A percentile compares a stretch with the other conserved stretches of the same genome.
Evolutionary conservation across 92 coral and sea anemone genomes (phyloP).

Genomic region (Porites evermanni): DNA sequence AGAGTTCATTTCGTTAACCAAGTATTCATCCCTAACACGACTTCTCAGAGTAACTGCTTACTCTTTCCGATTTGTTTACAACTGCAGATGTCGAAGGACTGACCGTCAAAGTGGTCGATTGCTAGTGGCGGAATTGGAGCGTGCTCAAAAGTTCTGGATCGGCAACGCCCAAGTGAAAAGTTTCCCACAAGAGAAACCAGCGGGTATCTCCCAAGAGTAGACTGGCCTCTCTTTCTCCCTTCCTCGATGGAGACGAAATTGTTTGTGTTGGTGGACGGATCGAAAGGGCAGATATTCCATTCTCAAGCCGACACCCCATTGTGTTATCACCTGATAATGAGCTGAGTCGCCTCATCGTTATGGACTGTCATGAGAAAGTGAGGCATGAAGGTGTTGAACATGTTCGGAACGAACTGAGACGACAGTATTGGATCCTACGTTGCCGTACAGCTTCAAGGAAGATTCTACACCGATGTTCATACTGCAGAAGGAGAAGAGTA

Average conservation of each 20-base stretch:
- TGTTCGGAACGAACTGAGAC: constrained; percentile 64
- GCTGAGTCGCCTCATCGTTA: constrained; percentile 6
- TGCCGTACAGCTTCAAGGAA: constrained; percentile 29
- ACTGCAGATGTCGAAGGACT: no score
- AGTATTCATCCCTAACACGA: no score
- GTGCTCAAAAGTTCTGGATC: no score
- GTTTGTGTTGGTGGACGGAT: constrained; percentile 3
- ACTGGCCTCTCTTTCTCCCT: constrained; percentile 36
- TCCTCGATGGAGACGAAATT: constrained; percentile 51
- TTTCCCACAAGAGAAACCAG: no score
- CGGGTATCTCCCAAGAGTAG: constrained; percentile 26
- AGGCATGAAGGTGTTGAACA: constrained; percentile 56
- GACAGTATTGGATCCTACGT: constrained; percentile 60
- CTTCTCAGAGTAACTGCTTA: no score
- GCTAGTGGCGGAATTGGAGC: neutral
- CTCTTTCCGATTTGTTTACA: no score
- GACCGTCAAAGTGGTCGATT: neutral
- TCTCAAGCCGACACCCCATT: constrained; percentile 54
- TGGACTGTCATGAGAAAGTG: constrained; percentile 35
- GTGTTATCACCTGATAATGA: constrained; percentile 45
- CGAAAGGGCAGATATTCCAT: constrained; percentile 55
- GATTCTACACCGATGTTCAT: constrained; percentile 31
- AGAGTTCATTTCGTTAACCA: no score
- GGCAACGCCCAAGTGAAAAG: no score
- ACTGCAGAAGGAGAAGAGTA: constrained; percentile 49